Evolutionary conservation across 2,113 vertebrate species (phyloP).

Genomic region (Megaleporinus macrocephalus): DNA sequence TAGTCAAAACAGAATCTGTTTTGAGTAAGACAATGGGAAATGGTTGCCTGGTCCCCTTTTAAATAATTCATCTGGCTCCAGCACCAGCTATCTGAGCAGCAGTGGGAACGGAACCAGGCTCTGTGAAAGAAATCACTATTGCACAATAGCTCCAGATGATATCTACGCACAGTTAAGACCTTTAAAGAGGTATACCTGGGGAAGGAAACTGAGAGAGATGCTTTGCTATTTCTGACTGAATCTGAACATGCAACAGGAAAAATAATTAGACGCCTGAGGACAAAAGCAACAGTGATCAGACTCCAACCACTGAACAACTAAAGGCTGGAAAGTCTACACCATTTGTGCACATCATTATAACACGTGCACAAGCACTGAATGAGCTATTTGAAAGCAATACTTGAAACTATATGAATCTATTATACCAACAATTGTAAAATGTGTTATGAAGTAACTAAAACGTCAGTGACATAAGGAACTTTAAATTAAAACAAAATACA

Average conservation of each 20-base stretch:
- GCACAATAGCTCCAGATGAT: conserved; percentile 32
- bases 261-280: neutral
- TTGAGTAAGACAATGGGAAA: conserved; percentile 33
- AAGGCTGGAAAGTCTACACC: no score
- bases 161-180: neutral
- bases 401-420: no score
- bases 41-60: conserved; percentile 32
- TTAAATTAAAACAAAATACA: no score
- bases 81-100: conserved; percentile 9
- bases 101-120: conserved; percentile 8
- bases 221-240: neutral
- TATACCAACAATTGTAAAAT: no score
- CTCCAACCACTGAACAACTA: no score
- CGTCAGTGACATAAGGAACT: no score
- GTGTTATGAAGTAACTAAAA: no score
- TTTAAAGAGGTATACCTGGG: neutral
- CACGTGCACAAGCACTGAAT: no score
- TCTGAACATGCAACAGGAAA: neutral
- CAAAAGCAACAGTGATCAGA: no score
- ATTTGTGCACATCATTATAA: no score
- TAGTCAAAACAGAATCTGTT: conserved; percentile 50
- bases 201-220: neutral
- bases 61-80: conserved; percentile 27
- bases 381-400: no score
- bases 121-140: conserved; percentile 39